Base-by-base conservation (phyloP, 2,888 invertebrate genomes). In the Apodemia duryi region DNA sequence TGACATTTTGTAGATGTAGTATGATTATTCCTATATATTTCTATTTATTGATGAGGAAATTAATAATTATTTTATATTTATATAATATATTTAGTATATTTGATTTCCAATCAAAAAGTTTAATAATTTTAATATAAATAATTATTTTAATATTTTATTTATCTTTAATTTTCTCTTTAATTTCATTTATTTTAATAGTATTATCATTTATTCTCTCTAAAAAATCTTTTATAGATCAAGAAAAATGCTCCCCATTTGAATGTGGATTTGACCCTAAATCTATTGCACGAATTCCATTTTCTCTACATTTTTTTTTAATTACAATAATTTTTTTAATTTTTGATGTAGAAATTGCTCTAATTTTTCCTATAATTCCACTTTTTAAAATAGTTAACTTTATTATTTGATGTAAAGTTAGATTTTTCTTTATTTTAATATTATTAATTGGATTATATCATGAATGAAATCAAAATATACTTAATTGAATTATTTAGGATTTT, bases 51-150 rank as follows among this genome's bases (percentile, higher is more conserved):
- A 93, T 95, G 95, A 93, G 94, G 94, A 74, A 93, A 91, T 75
- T 94, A 91, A 86, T 76, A 51, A 46, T 21, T 43, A 62, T 46
- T 46, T 21, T 7, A 28, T 84, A 93, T 93, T 93, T 93, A 93
- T 93, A 93, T 94, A 94, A 90, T 94, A 94, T 94, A 94, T 89
- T 78, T 81, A 94, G 93, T 94, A 95, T 93, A 93, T 92, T 93
- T 95, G 92, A 94, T 85, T 95, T 95, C 94, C 94, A 95, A 94
- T 94, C 92, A 94, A 93, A 93, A 92, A 84, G 93, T 89, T 92
- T 94, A 92, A 85, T 65, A 43, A 62, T 70, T 70, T 87, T 93
- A 94, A 92, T 93, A 92, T 93, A 93, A 93, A 92, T 94, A 93
- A 93, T 93, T 77, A 81, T 86, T 75, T 78, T 83, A 77, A 79